Conservation (phyloP, 2,113 vertebrate genomes). For the Jacana jacana region DNA sequence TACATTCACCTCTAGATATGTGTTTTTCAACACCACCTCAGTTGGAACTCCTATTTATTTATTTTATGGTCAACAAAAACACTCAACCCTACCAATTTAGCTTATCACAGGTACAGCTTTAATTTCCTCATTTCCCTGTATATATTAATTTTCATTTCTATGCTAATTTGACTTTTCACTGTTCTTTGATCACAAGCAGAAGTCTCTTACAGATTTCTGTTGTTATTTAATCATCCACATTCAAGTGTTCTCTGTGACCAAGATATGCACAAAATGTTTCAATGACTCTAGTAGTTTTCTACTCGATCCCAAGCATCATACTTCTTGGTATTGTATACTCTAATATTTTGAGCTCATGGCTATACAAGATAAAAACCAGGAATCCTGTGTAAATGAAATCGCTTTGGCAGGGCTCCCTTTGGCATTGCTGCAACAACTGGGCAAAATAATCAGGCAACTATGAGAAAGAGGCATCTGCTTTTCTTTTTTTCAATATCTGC, state of each 20-base stretch:
- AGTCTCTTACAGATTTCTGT: not conserved
- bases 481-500: not conserved
- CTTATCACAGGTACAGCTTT: not conserved
- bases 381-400: not conserved
- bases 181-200: not conserved
- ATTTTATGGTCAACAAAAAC: not conserved
- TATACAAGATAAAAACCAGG: not conserved
- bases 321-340: not conserved
- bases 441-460: not conserved
- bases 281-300: not conserved
- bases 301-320: rapidly evolving
- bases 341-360: not conserved
- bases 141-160: not conserved
- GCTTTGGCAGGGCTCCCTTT: not conserved
- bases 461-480: not conserved
- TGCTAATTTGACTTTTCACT: not conserved
- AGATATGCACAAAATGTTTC: not conserved
- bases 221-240: not conserved
- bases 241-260: not conserved
- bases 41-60: not conserved
- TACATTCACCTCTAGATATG: not conserved
- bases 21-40: not conserved
- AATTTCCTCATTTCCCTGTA: not conserved
- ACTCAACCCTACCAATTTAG: not conserved
- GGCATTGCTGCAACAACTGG: not conserved